Evolutionary conservation across 2,888 invertebrate species (phyloP), one percentile per base, ranked within the genome.

Genomic region (Sphaerophoria rueppellii): DNA sequence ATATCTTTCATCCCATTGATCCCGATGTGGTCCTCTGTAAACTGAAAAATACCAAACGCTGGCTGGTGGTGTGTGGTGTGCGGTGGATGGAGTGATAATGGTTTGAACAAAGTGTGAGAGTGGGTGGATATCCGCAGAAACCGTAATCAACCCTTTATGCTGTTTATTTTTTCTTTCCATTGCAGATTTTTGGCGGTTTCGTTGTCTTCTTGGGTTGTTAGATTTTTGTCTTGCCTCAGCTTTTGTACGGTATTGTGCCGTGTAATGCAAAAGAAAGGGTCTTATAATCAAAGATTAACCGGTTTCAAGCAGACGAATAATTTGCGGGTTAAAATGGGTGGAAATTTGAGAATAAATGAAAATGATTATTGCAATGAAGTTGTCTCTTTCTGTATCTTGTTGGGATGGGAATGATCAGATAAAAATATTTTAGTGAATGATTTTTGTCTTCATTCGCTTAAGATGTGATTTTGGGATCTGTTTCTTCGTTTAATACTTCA

Each of bases 251-350:
- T 2, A 24, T 24, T 24, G 24, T 24, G 24, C 24, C 24, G 2
- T 7, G 0, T 32, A 48, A 34, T 40, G 52, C 2, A 24, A 7
- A 11, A 24, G 43, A 79, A 65, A 63, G 81, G 76, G 85, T 73
- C 85, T 77, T 70, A 85, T 81, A 85, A 81, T 85, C 85, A 85
- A 81, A 85, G 85, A 85, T 81, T 85, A 85, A 85, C 85, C 85
- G 81, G 76, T 73, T 81, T 77, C 73, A 81, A 81, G 85, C 63
- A 77, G 80, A 85, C 85, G 50, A 77, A 81, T 87, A 88, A 89
- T 89, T 88, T 89, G 71, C 67, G 60, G 82, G 82, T 86, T 86
- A 71, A 82, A 82, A 75, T 86, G 82, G 86, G 82, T 82, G 82
- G 86, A 86, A 82, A 76, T 72, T 63, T 82, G 58, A 72, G 57